Percentiles rank a stretch among this genome's conserved stretches.
phyloP scores from a whole-genome alignment of 2,888 invertebrate genomes.

The Lasioglossum leucozonium region DNA sequence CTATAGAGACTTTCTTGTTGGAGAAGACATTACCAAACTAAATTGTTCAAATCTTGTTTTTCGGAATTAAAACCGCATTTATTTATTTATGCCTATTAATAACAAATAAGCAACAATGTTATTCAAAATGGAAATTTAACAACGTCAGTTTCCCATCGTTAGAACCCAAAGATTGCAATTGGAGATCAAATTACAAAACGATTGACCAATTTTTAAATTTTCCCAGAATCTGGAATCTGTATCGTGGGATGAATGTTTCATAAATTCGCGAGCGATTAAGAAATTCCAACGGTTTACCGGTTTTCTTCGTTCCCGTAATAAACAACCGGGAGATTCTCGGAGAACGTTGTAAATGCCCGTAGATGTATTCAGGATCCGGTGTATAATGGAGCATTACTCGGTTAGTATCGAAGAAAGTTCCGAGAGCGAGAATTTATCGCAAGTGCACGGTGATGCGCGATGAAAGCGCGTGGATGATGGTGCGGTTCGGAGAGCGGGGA shows the following conservation, averaged over 20 bases:
- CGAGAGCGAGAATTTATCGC: constrained; percentile 30
- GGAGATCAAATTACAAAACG: background rate
- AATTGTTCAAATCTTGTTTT: too few relatives aligned
- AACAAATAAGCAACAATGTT: too few relatives aligned
- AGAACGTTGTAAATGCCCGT: background rate
- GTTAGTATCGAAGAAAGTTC: constrained; percentile 9
- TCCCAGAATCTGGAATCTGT: background rate
- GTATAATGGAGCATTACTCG: background rate
- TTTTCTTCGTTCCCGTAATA: background rate
- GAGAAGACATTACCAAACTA: too few relatives aligned
- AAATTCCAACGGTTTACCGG: background rate
- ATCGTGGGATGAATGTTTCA: background rate
- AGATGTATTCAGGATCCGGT: background rate
- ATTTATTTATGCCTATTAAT: too few relatives aligned
- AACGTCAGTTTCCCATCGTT: background rate
- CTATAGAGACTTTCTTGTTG: too few relatives aligned
- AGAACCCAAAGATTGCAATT: background rate
- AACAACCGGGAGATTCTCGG: background rate
- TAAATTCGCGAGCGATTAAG: background rate
- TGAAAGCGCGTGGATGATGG: constrained; percentile 34
- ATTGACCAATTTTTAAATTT: background rate
- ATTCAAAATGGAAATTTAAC: too few relatives aligned
- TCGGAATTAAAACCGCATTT: too few relatives aligned
- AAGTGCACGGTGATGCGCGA: constrained; percentile 2
- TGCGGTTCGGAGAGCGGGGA: constrained; percentile 22